Percentiles rank a stretch among this genome's conserved stretches.
These are phyloP conservation scores for Nesoenas mayeri DNA, from an alignment of 2,113 vertebrate genomes.

Conservation along the genomic window DNA sequence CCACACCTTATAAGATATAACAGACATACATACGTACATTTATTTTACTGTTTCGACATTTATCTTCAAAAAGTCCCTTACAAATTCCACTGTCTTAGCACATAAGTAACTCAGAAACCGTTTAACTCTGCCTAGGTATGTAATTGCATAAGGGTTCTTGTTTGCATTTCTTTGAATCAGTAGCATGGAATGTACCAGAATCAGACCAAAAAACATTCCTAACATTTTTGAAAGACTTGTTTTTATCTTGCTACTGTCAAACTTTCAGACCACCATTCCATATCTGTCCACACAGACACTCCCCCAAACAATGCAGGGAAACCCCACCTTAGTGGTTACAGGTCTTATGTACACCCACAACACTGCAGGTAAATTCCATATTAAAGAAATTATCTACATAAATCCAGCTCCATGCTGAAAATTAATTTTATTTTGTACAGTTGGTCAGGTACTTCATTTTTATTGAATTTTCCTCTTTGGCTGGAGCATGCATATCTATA, in stretches of 20 bases:
- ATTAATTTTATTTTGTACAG: not conserved
- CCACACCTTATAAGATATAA: not conserved
- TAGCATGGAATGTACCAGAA: slow-evolving; percentile 23
- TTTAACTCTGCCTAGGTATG: not conserved
- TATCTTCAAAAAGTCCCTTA: not conserved
- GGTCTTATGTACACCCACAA: not conserved
- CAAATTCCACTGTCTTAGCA: not conserved
- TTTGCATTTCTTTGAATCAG: slow-evolving; percentile 35
- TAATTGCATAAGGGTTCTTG: not conserved
- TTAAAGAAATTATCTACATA: not conserved
- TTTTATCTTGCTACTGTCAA: not conserved
- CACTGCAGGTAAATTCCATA: not conserved
- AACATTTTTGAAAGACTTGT: not conserved
- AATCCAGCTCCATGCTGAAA: not conserved
- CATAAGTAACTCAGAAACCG: not conserved
- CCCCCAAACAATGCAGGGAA: not conserved
- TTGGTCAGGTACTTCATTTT: not conserved
- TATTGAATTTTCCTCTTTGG: not conserved
- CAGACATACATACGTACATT: not conserved
- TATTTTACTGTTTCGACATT: not conserved
- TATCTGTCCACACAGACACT: not conserved
- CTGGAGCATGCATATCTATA: not conserved
- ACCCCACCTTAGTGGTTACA: not conserved
- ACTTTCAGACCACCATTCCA: not conserved
- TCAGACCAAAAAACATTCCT: slow-evolving; percentile 16